Evolutionary conservation across 2,797 vertebrate genomes (phyloP).

Genomic region (Pangasius larnaudii): DNA sequence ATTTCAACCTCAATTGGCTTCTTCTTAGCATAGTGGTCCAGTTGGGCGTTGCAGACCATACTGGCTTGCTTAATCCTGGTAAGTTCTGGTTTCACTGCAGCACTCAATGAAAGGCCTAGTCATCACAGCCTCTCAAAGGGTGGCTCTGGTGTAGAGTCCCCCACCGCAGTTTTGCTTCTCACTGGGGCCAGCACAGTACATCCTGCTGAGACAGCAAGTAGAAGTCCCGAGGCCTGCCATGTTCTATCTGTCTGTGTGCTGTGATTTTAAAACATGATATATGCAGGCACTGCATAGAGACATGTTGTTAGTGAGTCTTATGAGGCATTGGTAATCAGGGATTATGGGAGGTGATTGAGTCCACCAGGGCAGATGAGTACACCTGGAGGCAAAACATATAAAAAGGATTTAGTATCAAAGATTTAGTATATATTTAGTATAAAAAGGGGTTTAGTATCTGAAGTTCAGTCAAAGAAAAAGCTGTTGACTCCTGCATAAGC

Average conservation of each 20-base stretch:
- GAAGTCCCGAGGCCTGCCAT: conserved; percentile 13
- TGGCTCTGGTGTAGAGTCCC: conserved; percentile 64
- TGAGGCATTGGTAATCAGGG: conserved; percentile 27
- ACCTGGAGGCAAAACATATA: conserved; percentile 8
- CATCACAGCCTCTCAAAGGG: conserved; percentile 32
- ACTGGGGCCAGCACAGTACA: conserved; percentile 30
- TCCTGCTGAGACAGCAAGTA: conserved; percentile 35
- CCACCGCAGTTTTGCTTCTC: conserved; percentile 17
- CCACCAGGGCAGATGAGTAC: conserved; percentile 26
- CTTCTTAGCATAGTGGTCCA: conserved; percentile 51
- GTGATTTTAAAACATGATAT: conserved; percentile 1
- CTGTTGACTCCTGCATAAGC: neutral
- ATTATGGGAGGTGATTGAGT: conserved; percentile 27
- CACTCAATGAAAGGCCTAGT: conserved; percentile 62
- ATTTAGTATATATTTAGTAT: no score
- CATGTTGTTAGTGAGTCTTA: conserved; percentile 16
- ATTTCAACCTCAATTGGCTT: conserved; percentile 64
- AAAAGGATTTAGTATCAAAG: neutral
- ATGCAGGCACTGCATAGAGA: neutral
- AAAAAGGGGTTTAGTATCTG: neutral
- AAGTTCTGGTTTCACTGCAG: conserved; percentile 66
- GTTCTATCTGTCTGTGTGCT: conserved; percentile 14
- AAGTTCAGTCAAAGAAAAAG: neutral
- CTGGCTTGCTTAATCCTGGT: conserved; percentile 63
- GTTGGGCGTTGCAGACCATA: conserved; percentile 64